Percentiles rank a stretch among this genome's conserved stretches.
phyloP scores from a whole-genome alignment of 2,113 vertebrate species.

The Taxidea taxus region DNA sequence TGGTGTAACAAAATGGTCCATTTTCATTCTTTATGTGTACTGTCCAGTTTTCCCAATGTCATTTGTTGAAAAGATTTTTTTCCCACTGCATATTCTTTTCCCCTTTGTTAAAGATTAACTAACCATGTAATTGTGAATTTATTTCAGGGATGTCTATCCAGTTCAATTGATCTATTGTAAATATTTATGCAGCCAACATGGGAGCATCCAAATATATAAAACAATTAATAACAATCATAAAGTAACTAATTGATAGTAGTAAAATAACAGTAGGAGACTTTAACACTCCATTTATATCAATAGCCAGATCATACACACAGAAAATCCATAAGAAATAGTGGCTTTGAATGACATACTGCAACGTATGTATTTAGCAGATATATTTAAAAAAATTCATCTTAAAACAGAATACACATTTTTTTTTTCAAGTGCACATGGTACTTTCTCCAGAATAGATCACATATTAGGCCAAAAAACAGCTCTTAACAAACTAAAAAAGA shows the following conservation, averaged over 20 bases:
- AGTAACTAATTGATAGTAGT: not conserved
- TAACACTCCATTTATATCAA: not conserved
- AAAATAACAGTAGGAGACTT: not conserved
- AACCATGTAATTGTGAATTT: not conserved
- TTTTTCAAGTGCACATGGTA: not conserved
- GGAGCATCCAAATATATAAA: not conserved
- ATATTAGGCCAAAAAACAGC: not conserved
- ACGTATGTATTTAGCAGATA: not conserved
- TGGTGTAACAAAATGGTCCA: not conserved
- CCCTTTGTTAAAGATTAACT: not conserved
- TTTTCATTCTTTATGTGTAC: not conserved
- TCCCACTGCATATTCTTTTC: not conserved
- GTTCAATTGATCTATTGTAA: not conserved
- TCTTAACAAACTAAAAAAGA: not conserved
- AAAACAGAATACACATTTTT: not conserved
- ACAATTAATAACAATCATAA: not conserved
- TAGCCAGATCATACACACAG: not conserved
- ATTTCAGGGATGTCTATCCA: not conserved
- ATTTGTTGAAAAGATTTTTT: not conserved
- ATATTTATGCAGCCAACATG: not conserved
- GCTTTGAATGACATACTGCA: not conserved
- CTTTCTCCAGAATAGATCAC: not conserved
- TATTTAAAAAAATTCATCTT: not conserved
- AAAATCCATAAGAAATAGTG: not conserved
- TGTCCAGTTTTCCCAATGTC: not conserved